Evolutionary conservation across 1,140 invertebrate genomes (phyloP).

Genomic region (Heliconius melpomene): DNA sequence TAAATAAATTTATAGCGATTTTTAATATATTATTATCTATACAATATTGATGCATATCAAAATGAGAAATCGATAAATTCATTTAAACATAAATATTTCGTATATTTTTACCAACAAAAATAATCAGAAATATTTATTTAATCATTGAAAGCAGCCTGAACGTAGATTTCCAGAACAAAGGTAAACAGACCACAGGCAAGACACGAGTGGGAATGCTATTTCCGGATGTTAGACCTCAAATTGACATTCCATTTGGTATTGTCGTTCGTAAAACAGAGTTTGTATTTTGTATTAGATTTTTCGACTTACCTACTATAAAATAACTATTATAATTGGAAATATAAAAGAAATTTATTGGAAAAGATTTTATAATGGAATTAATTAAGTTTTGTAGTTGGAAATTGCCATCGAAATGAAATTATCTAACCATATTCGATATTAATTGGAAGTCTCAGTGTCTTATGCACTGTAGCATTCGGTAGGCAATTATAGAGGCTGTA

Average conservation of each 20-base stretch:
- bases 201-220: constrained; percentile 1
- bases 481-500: constrained; percentile 18
- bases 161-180: background rate
- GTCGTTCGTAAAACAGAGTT: constrained; percentile 19
- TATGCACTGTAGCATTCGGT: constrained; percentile 22
- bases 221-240: constrained; percentile 19
- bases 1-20: too few species aligned
- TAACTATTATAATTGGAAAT: background rate
- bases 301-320: background rate
- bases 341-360: background rate
- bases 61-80: too few species aligned
- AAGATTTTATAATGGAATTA: background rate
- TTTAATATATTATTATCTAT: too few species aligned
- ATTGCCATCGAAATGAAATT: constrained; percentile 1
- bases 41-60: too few species aligned
- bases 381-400: background rate
- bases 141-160: background rate
- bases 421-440: constrained; percentile 7
- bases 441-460: constrained; percentile 21
- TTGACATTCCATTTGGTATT: constrained; percentile 29
- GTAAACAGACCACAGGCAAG: background rate
- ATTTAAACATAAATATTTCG: too few species aligned
- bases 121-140: background rate
- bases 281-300: constrained; percentile 9
- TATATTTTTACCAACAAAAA: too few species aligned